These are phyloP conservation scores for Melierax canorus DNA, from an alignment of 2,113 vertebrate genomes.

Conservation along the genomic window DNA sequence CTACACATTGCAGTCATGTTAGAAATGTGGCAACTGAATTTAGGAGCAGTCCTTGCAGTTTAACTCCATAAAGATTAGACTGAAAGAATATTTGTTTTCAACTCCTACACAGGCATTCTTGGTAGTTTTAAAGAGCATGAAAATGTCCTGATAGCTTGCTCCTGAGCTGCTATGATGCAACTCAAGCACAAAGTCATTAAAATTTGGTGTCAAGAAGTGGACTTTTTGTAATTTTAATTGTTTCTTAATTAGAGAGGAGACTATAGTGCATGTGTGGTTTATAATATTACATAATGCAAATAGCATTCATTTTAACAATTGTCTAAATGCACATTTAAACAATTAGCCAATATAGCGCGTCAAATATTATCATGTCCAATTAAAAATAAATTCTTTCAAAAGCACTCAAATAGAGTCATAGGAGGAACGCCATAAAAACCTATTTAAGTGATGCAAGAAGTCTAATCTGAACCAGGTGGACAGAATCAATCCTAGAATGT, in stretches of 20 bases:
- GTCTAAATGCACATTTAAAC: constrained; percentile 57
- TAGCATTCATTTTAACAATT: constrained; percentile 49
- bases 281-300: constrained; percentile 47
- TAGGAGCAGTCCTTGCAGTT: neutral
- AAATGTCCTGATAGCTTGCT: neutral
- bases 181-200: neutral
- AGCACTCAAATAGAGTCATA: constrained; percentile 25
- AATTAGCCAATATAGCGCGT: constrained; percentile 32
- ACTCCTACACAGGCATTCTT: neutral
- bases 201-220: neutral
- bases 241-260: constrained; percentile 50
- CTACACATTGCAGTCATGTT: neutral
- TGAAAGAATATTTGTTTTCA: neutral
- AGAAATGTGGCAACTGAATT: neutral
- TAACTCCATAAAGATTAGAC: neutral
- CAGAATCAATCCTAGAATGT: neutral
- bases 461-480: neutral
- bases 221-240: neutral
- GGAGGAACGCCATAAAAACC: constrained; percentile 2
- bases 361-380: constrained; percentile 2
- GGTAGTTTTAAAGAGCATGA: neutral
- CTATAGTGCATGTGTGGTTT: constrained; percentile 21
- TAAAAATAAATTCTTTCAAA: neutral
- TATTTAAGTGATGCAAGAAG: neutral
- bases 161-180: neutral